Conservation (phyloP, 2,888 invertebrate genomes). For the Hedychridium roseum region DNA sequence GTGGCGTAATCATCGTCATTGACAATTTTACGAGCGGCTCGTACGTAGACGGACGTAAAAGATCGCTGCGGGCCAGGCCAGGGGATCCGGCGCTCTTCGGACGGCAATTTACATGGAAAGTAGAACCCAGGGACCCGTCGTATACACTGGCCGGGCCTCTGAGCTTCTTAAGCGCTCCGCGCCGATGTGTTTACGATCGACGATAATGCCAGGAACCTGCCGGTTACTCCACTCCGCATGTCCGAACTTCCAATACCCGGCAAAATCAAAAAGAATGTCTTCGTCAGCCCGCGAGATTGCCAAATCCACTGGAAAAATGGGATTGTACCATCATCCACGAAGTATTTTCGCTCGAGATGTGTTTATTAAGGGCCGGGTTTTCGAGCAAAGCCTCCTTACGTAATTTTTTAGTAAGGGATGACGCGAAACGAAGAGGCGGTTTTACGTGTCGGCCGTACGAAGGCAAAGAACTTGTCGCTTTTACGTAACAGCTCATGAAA, state of each 20-base stretch:
- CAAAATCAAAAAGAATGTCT: too few relatives aligned
- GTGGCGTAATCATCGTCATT: slow-evolving; percentile 40
- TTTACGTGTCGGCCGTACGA: slow-evolving; percentile 42
- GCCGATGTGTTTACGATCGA: slow-evolving; percentile 3
- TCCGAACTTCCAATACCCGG: too few relatives aligned
- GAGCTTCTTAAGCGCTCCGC: background rate
- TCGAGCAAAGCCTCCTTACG: too few relatives aligned
- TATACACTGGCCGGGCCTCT: background rate
- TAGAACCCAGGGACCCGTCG: slow-evolving; percentile 22
- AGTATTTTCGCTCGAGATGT: too few relatives aligned
- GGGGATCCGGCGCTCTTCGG: slow-evolving; percentile 1
- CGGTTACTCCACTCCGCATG: too few relatives aligned
- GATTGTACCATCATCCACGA: too few relatives aligned
- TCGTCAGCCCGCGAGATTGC: too few relatives aligned
- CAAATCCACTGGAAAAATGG: too few relatives aligned
- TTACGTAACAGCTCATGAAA: slow-evolving; percentile 53
- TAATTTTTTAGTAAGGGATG: too few relatives aligned
- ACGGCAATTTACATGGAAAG: slow-evolving; percentile 37
- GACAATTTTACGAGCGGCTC: slow-evolving; percentile 38
- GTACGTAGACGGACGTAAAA: slow-evolving; percentile 32
- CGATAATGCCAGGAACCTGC: too few relatives aligned
- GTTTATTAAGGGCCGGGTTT: too few relatives aligned
- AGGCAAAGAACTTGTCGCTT: slow-evolving; percentile 43
- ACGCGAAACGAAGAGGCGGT: slow-evolving; percentile 4
- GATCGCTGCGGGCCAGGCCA: slow-evolving; percentile 26